phyloP scores from a whole-genome alignment of 2,888 invertebrate species.

The Drosophila nr. medialis region DNA sequence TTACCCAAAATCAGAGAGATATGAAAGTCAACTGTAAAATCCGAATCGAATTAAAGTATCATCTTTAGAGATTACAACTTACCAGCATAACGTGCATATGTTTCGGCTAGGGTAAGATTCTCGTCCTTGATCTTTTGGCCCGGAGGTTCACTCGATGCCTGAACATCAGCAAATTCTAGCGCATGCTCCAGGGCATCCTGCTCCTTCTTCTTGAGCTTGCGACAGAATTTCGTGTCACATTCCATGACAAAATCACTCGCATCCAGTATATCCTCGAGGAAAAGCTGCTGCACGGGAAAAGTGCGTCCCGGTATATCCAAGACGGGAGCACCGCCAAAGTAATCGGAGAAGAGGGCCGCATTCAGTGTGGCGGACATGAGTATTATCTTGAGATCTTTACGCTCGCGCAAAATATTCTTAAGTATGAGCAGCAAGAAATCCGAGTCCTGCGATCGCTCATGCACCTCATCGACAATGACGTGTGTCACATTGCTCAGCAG shows the following conservation, averaged over 20 bases:
- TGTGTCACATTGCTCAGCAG: conserved; percentile 92
- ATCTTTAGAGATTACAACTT: conserved; percentile 31
- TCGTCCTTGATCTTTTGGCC: conserved; percentile 89
- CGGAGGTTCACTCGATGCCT: conserved; percentile 86
- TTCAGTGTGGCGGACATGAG: conserved; percentile 98
- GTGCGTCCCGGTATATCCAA: conserved; percentile 93
- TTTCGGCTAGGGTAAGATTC: conserved; percentile 88
- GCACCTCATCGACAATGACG: conserved; percentile 95
- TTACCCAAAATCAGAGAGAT: background rate
- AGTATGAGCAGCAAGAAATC: conserved; percentile 95
- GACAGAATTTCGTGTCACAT: conserved; percentile 86
- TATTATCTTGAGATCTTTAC: conserved; percentile 92
- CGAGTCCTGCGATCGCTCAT: conserved; percentile 95
- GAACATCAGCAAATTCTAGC: conserved; percentile 88
- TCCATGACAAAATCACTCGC: conserved; percentile 87
- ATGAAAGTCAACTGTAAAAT: background rate
- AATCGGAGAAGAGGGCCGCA: conserved; percentile 92
- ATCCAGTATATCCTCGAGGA: conserved; percentile 93
- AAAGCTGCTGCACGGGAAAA: conserved; percentile 92
- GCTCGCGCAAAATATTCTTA: conserved; percentile 89
- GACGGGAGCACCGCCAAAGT: conserved; percentile 91
- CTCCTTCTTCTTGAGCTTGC: conserved; percentile 88
- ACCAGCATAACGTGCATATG: conserved; percentile 89
- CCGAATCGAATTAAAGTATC: background rate
- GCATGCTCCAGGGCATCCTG: conserved; percentile 87